Conservation (phyloP, 2,113 vertebrate genomes). For the Rhegmatorhina hoffmannsi region DNA sequence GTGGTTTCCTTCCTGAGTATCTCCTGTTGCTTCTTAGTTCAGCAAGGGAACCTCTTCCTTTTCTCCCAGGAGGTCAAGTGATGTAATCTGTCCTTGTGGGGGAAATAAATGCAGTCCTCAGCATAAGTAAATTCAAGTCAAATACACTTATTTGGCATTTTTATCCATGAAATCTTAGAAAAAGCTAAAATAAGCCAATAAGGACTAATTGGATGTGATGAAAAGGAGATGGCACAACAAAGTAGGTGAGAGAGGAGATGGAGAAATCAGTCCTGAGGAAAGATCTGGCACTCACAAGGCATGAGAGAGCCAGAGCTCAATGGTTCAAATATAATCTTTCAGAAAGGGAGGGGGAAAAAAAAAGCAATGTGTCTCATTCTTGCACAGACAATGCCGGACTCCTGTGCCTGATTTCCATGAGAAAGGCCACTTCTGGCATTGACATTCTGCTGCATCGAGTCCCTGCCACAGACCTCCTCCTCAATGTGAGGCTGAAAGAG, state of each 20-base stretch:
- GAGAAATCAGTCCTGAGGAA: background rate
- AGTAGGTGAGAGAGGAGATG: constrained; percentile 15
- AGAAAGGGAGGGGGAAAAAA: background rate
- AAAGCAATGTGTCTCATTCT: background rate
- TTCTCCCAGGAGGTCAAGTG: fast-evolving
- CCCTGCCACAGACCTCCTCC: background rate
- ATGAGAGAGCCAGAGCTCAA: background rate
- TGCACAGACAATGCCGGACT: background rate
- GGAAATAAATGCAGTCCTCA: background rate
- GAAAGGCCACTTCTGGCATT: constrained; percentile 33
- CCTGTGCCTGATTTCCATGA: constrained; percentile 27
- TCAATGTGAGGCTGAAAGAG: background rate
- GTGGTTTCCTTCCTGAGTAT: background rate
- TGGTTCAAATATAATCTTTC: background rate
- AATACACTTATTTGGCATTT: background rate
- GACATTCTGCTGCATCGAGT: background rate
- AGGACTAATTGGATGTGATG: fast-evolving
- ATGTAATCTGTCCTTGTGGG: background rate
- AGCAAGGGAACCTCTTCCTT: fast-evolving
- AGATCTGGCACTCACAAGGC: background rate
- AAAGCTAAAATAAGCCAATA: background rate
- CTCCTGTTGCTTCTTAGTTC: background rate
- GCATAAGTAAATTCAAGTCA: background rate
- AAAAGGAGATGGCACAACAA: background rate
- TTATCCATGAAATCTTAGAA: background rate